phyloP scores from a whole-genome alignment of 2,797 vertebrate species.

The Sternotherus odoratus region DNA sequence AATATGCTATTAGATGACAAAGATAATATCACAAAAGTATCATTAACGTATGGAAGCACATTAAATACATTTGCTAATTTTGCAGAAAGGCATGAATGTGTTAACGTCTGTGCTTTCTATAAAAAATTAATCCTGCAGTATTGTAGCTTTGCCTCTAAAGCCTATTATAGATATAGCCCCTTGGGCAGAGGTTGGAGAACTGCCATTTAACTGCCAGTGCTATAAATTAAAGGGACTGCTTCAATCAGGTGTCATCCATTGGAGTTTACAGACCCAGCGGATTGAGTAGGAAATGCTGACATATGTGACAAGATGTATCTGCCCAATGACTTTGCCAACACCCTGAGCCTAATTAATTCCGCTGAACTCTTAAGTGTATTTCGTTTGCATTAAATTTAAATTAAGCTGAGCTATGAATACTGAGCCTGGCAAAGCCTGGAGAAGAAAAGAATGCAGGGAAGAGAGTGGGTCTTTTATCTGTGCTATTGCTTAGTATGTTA shows the following conservation, averaged over 20 bases:
- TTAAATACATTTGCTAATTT: background rate
- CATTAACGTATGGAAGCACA: constrained; percentile 40
- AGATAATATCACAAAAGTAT: constrained; percentile 19
- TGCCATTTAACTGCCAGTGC: constrained; percentile 70
- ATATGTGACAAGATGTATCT: background rate
- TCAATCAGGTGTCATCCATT: constrained; percentile 58
- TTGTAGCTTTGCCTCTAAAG: constrained; percentile 55
- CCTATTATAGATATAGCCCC: constrained; percentile 54
- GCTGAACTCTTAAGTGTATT: constrained; percentile 57
- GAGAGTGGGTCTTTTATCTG: constrained; percentile 32
- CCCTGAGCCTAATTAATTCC: constrained; percentile 61
- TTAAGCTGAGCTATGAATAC: constrained; percentile 51
- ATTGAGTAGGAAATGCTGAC: constrained; percentile 61
- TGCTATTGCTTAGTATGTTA: constrained; percentile 44
- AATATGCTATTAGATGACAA: constrained; percentile 42
- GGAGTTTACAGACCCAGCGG: constrained; percentile 16
- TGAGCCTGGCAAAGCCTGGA: constrained; percentile 49
- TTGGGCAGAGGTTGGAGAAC: constrained; percentile 60
- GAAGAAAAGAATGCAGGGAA: constrained; percentile 20
- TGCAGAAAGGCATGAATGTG: constrained; percentile 44
- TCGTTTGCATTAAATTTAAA: constrained; percentile 65
- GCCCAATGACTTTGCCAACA: constrained; percentile 34
- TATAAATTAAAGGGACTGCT: constrained; percentile 71
- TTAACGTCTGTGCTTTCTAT: constrained; percentile 35
- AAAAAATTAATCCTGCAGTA: constrained; percentile 40